Conservation (phyloP, 2,888 invertebrate genomes). For the Tuberolachnus salignus region DNA sequence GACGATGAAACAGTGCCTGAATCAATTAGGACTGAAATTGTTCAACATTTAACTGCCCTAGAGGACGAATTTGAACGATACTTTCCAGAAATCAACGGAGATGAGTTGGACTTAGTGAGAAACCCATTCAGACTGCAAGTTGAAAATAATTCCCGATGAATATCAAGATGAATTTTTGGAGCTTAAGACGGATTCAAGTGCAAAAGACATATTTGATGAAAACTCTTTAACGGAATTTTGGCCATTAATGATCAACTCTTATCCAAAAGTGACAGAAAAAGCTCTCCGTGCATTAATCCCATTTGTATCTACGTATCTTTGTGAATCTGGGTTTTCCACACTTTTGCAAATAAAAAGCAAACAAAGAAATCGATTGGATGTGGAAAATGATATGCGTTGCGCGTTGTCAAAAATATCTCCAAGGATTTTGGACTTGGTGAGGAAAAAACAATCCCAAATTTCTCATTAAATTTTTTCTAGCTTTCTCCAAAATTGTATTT, state of each 20-base stretch:
- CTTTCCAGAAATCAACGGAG: too few species aligned
- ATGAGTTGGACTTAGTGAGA: not conserved
- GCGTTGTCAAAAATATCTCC: not conserved
- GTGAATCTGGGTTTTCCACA: constrained; percentile 25
- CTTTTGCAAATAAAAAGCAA: too few species aligned
- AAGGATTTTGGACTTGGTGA: not conserved
- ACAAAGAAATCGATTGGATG: too few species aligned
- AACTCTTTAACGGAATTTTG: too few species aligned
- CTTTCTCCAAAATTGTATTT: constrained; percentile 7
- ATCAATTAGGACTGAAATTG: constrained; percentile 26
- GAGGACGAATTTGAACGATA: too few species aligned
- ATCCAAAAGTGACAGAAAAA: too few species aligned
- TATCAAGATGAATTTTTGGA: constrained; percentile 16
- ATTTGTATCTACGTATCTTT: constrained; percentile 34
- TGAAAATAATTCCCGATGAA: constrained; percentile 32
- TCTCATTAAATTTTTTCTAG: constrained; percentile 5
- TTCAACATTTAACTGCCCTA: constrained; percentile 44
- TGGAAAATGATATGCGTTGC: constrained; percentile 1
- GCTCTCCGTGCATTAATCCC: constrained; percentile 1
- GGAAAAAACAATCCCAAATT: not conserved
- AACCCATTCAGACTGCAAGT: constrained; percentile 23
- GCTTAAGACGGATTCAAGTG: too few species aligned
- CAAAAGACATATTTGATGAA: too few species aligned
- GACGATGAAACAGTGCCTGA: constrained; percentile 9
- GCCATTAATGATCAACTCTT: too few species aligned